Percentiles rank a stretch among this genome's conserved stretches.
Conservation (phyloP, 1,140 invertebrate species). For the Diorhabda sublineata region DNA sequence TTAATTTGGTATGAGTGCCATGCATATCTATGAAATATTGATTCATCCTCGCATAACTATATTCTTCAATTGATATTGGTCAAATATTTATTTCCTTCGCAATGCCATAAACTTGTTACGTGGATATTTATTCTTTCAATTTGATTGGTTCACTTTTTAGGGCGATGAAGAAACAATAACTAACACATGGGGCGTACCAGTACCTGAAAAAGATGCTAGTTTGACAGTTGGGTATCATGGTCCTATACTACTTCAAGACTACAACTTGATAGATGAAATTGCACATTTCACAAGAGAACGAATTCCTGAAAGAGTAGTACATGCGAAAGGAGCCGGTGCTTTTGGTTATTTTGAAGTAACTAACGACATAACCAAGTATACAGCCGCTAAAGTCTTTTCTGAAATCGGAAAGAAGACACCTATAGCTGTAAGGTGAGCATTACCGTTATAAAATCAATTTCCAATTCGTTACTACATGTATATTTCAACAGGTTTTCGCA, state of each 20-base stretch:
- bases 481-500: slow-evolving; percentile 64
- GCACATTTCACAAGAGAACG: slow-evolving; percentile 91
- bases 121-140: too few relatives aligned
- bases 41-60: too few relatives aligned
- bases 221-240: slow-evolving; percentile 82
- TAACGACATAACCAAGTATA: slow-evolving; percentile 75
- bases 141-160: slow-evolving; percentile 10
- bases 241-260: slow-evolving; percentile 86
- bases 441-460: not conserved
- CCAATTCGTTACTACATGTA: not conserved
- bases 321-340: slow-evolving; percentile 95
- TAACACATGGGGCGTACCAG: slow-evolving; percentile 66
- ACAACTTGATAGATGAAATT: slow-evolving; percentile 86
- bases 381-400: slow-evolving; percentile 75
- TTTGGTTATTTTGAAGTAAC: slow-evolving; percentile 95
- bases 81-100: too few relatives aligned
- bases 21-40: too few relatives aligned
- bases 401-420: slow-evolving; percentile 77
- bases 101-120: too few relatives aligned
- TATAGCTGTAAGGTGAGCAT: slow-evolving; percentile 62
- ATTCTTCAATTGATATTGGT: too few relatives aligned
- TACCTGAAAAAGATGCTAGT: slow-evolving; percentile 64
- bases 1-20: too few relatives aligned
- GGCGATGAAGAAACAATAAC: slow-evolving; percentile 44
- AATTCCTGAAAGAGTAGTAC: slow-evolving; percentile 96